A percentile compares a stretch with the other conserved stretches of the same genome.
phyloP scores from a whole-genome alignment of 2,113 vertebrate genomes.

The Cromileptes altivelis region DNA sequence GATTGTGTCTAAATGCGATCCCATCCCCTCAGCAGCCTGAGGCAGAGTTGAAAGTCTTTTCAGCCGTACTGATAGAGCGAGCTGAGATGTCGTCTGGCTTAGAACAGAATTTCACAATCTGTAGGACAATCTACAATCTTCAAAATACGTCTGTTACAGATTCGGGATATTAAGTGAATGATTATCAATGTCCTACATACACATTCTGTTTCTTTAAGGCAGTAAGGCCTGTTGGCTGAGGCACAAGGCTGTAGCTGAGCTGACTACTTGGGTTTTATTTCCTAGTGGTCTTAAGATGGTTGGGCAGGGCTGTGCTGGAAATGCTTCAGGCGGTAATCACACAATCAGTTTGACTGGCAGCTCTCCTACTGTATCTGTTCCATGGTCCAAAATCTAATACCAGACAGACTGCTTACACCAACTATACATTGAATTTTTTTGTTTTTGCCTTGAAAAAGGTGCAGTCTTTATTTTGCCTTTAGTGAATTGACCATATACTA shows the following conservation, averaged over 20 bases:
- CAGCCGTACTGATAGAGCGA: slow-evolving; percentile 51
- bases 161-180: slow-evolving; percentile 37
- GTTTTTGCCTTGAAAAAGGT: neutral
- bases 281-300: slow-evolving; percentile 3
- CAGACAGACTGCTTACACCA: neutral
- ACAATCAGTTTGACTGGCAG: slow-evolving; percentile 30
- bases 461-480: neutral
- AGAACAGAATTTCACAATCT: slow-evolving; percentile 55
- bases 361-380: neutral
- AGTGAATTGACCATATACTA: slow-evolving; percentile 10
- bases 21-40: slow-evolving; percentile 51
- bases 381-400: neutral
- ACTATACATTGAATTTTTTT: neutral
- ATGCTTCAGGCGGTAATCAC: slow-evolving; percentile 46
- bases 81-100: slow-evolving; percentile 6
- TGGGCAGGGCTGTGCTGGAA: slow-evolving; percentile 3
- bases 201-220: slow-evolving; percentile 56
- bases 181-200: slow-evolving; percentile 50
- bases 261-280: slow-evolving; percentile 17
- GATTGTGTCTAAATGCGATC: slow-evolving; percentile 48
- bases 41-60: slow-evolving; percentile 53
- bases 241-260: slow-evolving; percentile 48
- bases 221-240: slow-evolving; percentile 55
- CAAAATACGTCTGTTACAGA: slow-evolving; percentile 20
- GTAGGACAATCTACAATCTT: slow-evolving; percentile 48